phyloP scores from a whole-genome alignment of 2,113 vertebrate species.

The Aegotheles bennettii region DNA sequence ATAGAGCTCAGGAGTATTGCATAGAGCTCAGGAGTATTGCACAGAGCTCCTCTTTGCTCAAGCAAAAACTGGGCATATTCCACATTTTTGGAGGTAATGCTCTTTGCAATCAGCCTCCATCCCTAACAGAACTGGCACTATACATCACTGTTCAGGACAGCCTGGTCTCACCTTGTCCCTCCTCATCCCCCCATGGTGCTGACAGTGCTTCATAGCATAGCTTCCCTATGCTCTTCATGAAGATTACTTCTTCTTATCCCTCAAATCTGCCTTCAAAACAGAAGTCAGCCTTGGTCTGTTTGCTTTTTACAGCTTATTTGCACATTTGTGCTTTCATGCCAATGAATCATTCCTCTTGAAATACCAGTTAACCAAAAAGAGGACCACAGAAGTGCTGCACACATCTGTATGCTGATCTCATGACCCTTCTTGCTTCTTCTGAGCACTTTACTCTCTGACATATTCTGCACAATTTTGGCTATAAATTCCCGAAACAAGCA shows the following conservation, averaged over 20 bases:
- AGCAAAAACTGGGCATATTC: neutral
- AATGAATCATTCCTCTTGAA: neutral
- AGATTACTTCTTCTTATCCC: neutral
- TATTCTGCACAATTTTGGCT: accelerated
- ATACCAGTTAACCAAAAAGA: neutral
- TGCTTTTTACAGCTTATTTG: neutral
- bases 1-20: neutral
- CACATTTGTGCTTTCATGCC: neutral
- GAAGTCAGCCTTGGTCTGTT: neutral
- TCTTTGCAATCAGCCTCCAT: neutral
- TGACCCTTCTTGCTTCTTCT: neutral
- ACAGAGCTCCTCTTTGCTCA: neutral
- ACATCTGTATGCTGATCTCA: neutral
- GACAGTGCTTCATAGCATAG: neutral
- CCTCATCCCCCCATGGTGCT: accelerated
- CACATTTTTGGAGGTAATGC: neutral
- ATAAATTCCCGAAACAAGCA: neutral
- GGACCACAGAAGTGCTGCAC: neutral
- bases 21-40: neutral
- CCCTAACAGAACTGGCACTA: neutral
- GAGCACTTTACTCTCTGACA: neutral
- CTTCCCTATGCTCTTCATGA: neutral
- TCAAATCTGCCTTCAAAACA: neutral
- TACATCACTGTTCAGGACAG: neutral
- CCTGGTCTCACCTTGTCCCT: neutral